Evolutionary conservation across 2,888 invertebrate species (phyloP), one percentile per base, ranked within the genome.

Genomic region (Dryococelus australis): DNA sequence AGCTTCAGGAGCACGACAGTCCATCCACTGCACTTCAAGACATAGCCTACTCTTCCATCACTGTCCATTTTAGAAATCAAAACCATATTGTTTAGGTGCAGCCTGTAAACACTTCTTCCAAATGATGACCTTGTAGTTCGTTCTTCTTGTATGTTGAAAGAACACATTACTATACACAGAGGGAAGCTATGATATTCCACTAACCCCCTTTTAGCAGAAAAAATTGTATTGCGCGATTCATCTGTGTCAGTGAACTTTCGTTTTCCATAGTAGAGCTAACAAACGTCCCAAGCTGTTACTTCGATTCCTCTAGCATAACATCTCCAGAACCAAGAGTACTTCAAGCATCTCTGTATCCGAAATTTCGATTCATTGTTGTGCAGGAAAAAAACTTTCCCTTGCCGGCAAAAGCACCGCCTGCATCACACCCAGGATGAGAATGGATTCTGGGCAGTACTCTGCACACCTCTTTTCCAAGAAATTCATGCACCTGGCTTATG

Each of bases 1-100:
- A 79, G 79, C 79, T 12, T 79, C 79, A 79, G 79, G 79, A 79
- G 80, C 80, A n/a, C 26, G 80, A 28, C 80, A 80, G 24, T 80
- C 80, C 80, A 80, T 80, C 0, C 80, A 80, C n/a, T 80, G 24
- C 28, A 80, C 80, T 80, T 80, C 28, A 16, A 80, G n/a, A n/a
- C 24, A 26, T 13, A n/a, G n/a, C n/a, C n/a, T n/a, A 24, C 26
- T 24, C 80, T 80, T 80, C 26, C 80, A 28, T 80, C n/a, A 28
- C 26, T n/a, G n/a, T n/a, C 80, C 0, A 24, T 80, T 80, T 5
- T 26, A 80, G 80, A 79, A 80, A 28, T 80, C 80, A 35, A 13
- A 80, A n/a, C 80, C 80, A 80, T 80, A 26, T 80, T 80, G n/a
- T 26, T 80, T 26, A 20, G 80, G 9, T 4, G 80, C 80, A 80